Conservation (phyloP, 2,888 invertebrate species). For the Andrena minutula region DNA sequence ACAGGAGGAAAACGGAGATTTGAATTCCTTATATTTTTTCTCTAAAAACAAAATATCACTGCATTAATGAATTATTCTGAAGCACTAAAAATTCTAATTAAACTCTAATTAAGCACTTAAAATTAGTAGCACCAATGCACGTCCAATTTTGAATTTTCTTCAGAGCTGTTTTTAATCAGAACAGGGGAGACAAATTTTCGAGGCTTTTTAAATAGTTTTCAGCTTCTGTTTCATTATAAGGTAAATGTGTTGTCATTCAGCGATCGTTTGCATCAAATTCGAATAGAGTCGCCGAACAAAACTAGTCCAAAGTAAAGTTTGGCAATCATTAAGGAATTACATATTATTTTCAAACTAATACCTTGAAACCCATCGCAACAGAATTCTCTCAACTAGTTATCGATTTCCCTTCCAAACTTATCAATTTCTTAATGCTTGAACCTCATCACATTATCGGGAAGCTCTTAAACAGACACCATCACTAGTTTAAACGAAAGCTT, state of each 20-base stretch:
- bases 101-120: no score
- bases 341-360: conserved; percentile 6
- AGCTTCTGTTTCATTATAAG: no score
- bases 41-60: not conserved
- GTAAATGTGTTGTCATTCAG: no score
- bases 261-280: no score
- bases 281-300: no score
- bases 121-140: no score
- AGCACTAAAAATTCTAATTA: not conserved
- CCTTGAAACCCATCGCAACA: not conserved
- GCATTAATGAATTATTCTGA: not conserved
- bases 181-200: no score
- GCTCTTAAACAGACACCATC: conserved; percentile 21
- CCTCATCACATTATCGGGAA: not conserved
- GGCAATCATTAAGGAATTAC: conserved; percentile 9
- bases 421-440: conserved; percentile 11
- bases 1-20: not conserved
- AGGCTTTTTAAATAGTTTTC: no score
- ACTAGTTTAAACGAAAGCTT: conserved; percentile 50
- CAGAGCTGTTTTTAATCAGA: no score
- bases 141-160: no score
- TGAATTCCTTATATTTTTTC: not conserved
- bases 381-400: conserved; percentile 17
- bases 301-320: not conserved
- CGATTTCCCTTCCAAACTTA: conserved; percentile 8